Evolutionary conservation across 2,797 vertebrate species (phyloP).

Genomic region (Spondyliosoma cantharus): DNA sequence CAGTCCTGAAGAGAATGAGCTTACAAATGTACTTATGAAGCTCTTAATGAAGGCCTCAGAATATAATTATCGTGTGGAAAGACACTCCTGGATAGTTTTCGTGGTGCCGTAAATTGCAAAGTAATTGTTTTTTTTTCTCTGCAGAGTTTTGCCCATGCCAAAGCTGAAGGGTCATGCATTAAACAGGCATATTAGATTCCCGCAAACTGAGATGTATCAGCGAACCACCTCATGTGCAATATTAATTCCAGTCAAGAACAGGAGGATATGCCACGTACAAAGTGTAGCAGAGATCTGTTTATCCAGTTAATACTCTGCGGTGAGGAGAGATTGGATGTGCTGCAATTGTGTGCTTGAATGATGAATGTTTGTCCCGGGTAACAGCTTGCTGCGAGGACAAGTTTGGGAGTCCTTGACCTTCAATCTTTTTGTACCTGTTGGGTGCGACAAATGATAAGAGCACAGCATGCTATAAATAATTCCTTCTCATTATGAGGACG

Average conservation of each 20-base stretch:
- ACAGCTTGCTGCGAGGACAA: constrained; percentile 79
- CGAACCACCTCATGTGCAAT: constrained; percentile 40
- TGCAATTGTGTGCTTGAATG: constrained; percentile 71
- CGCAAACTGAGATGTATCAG: constrained; percentile 32
- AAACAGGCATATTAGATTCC: constrained; percentile 47
- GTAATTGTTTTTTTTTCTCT: constrained; percentile 63
- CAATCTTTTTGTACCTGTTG: constrained; percentile 80
- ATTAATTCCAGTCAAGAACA: constrained; percentile 55
- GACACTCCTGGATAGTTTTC: constrained; percentile 48
- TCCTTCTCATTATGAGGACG: constrained; percentile 80
- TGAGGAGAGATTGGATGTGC: constrained; percentile 56
- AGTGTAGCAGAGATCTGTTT: constrained; percentile 60
- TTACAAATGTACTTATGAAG: constrained; percentile 65
- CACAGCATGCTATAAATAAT: constrained; percentile 85
- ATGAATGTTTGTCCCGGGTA: constrained; percentile 76
- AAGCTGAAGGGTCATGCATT: constrained; percentile 47
- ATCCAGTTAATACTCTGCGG: constrained; percentile 61
- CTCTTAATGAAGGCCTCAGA: constrained; percentile 65
- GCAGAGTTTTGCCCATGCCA: constrained; percentile 42
- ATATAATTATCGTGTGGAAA: constrained; percentile 68
- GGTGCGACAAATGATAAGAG: constrained; percentile 76
- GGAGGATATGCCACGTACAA: constrained; percentile 27
- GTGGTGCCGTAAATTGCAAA: constrained; percentile 53
- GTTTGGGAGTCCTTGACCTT: constrained; percentile 79
- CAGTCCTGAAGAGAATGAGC: constrained; percentile 65